These are phyloP conservation scores for Clamator glandarius DNA, from an alignment of 2,797 vertebrate species.

Conservation along the genomic window DNA sequence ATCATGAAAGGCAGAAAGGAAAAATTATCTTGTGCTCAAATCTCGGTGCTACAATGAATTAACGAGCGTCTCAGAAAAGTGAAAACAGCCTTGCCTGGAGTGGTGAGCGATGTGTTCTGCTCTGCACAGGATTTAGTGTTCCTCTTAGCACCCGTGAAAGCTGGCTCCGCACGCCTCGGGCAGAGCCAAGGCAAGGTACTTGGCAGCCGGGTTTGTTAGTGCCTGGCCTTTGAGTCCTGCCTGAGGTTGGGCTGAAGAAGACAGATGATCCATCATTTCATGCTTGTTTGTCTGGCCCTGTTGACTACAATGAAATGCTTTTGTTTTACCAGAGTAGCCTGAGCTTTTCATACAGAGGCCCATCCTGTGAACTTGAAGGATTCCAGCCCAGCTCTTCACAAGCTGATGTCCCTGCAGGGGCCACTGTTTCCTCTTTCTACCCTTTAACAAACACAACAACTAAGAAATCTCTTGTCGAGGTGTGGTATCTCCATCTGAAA, in stretches of 20 bases:
- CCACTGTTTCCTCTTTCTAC: background rate
- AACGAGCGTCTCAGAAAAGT: background rate
- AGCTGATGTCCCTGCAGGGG: background rate
- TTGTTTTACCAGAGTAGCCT: background rate
- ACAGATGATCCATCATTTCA: background rate
- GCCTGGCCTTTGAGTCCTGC: background rate
- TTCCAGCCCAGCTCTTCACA: background rate
- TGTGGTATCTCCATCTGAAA: background rate
- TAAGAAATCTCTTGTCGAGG: background rate
- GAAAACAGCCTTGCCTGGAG: background rate
- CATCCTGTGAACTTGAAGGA: background rate
- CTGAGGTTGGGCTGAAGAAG: background rate
- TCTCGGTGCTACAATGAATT: background rate
- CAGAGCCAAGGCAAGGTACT: conserved; percentile 12
- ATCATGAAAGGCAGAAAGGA: background rate
- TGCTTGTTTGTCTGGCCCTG: background rate
- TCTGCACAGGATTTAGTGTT: background rate
- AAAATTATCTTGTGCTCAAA: background rate
- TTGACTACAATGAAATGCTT: background rate
- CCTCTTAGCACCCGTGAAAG: background rate
- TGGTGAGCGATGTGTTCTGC: background rate
- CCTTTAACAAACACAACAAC: background rate
- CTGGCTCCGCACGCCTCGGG: background rate
- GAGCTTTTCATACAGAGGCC: background rate
- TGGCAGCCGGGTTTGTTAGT: background rate